Percentiles rank a stretch among this genome's conserved stretches.
Evolutionary conservation across 2,113 vertebrate genomes (phyloP).

Genomic region (Catagonus wagneri): DNA sequence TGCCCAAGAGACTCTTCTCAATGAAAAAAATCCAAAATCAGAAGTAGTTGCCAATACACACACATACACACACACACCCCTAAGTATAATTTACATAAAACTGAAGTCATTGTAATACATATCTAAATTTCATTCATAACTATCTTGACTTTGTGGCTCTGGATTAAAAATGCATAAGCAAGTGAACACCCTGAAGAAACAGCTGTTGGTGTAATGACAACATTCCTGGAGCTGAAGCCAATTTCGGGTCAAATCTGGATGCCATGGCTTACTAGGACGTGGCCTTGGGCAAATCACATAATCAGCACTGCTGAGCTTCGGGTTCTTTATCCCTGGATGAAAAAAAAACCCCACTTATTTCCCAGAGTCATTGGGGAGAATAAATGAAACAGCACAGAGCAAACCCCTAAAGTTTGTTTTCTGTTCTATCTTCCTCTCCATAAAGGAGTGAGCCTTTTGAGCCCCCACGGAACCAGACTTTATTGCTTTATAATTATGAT

Average conservation of each 20-base stretch:
- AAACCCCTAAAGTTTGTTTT: not conserved
- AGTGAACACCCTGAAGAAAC: slow-evolving; percentile 52
- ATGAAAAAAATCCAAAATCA: slow-evolving; percentile 5
- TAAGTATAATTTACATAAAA: slow-evolving; percentile 11
- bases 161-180: slow-evolving; percentile 64
- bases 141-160: slow-evolving; percentile 29
- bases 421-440: slow-evolving; percentile 34
- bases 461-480: not conserved
- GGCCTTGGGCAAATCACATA: not conserved
- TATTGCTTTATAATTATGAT: slow-evolving; percentile 66
- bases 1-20: not conserved
- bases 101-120: not conserved
- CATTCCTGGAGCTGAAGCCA: slow-evolving; percentile 33
- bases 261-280: not conserved
- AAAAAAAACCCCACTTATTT: slow-evolving; percentile 15
- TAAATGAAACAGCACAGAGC: not conserved
- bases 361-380: not conserved
- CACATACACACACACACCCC: not conserved
- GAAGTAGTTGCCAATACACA: not conserved
- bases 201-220: slow-evolving; percentile 47
- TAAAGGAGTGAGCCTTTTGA: slow-evolving; percentile 20
- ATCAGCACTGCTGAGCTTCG: not conserved
- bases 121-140: slow-evolving; percentile 57
- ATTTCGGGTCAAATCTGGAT: slow-evolving; percentile 22
- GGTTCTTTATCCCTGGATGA: not conserved